Evolutionary conservation across 2,888 invertebrate species (phyloP), one percentile per base, ranked within the genome.

Genomic region (Matsumyia berberina): DNA sequence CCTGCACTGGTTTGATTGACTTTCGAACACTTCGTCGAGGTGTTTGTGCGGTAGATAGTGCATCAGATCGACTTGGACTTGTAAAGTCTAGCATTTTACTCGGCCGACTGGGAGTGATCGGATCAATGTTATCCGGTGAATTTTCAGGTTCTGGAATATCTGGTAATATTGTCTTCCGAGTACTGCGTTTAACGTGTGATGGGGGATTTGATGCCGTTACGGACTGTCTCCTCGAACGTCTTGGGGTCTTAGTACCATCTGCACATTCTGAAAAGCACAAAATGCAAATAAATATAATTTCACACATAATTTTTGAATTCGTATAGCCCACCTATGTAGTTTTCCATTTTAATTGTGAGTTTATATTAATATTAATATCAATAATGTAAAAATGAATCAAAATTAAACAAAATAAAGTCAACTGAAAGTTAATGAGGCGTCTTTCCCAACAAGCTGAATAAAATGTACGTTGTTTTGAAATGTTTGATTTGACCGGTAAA

Each of bases 1-100:
- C 91, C 46, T 89, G 87, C 0, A 86, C 64, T 0, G 91, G 91
- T 15, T 90, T 90, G 0, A 91, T 85, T 58, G 90, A 90, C 55
- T 90, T 91, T 0, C 90, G 88, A 0, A 85, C 87, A 66, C 91
- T 91, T 2, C 90, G 90, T 0, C 90, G 86, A 3, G 90, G 90
- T 0, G 90, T 90, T 57, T 88, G 76, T 1, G 24, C 35, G 2
- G 15, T 4, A 58, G 57, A 6, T 24, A 53, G 5, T 5, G 17
- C 33, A 1, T 70, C 64, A 1, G 58, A 53, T 0, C 58, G 73
- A 64, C 44, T 77, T 42, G 83, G 78, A 17, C 78, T 83, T 29
- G 39, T 24, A 9, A 31, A n/a, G 9, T 72, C 67, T 4, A 62
- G 12, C 4, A 24, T n/a, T 35, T 39, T 53, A 0, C 15, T 8